phyloP scores from a whole-genome alignment of 1,140 invertebrate species.

The Ylistrum balloti region DNA sequence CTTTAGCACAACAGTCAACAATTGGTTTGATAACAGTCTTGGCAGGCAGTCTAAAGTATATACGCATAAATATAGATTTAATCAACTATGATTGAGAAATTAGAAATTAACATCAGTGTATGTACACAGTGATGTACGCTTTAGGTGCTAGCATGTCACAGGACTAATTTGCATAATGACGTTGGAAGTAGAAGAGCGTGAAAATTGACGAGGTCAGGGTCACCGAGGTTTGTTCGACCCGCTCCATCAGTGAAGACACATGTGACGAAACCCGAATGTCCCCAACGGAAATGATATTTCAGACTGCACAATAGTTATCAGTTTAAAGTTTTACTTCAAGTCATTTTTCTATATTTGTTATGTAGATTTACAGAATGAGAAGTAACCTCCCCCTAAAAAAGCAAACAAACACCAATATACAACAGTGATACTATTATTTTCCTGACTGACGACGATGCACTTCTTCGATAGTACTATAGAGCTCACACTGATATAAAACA shows the following conservation, averaged over 20 bases:
- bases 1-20: too few relatives aligned
- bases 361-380: too few relatives aligned
- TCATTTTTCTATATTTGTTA: too few relatives aligned
- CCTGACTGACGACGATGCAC: not conserved
- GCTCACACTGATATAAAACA: not conserved
- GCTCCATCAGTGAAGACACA: not conserved
- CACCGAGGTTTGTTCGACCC: not conserved
- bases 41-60: not conserved
- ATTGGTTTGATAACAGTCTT: not conserved
- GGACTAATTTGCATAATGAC: not conserved
- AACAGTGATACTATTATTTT: too few relatives aligned
- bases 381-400: too few relatives aligned
- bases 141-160: not conserved
- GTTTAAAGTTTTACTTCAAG: too few relatives aligned
- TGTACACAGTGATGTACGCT: not conserved
- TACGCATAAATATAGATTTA: not conserved
- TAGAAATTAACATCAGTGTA: not conserved
- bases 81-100: not conserved
- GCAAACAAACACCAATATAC: too few relatives aligned
- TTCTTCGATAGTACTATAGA: not conserved
- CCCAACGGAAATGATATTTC: not conserved
- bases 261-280: not conserved
- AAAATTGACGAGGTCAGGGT: conserved; percentile 37
- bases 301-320: not conserved
- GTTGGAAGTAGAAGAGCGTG: conserved; percentile 9